Evolutionary conservation across 2,888 invertebrate species (phyloP).

Genomic region (Tetheella fluctuosa): DNA sequence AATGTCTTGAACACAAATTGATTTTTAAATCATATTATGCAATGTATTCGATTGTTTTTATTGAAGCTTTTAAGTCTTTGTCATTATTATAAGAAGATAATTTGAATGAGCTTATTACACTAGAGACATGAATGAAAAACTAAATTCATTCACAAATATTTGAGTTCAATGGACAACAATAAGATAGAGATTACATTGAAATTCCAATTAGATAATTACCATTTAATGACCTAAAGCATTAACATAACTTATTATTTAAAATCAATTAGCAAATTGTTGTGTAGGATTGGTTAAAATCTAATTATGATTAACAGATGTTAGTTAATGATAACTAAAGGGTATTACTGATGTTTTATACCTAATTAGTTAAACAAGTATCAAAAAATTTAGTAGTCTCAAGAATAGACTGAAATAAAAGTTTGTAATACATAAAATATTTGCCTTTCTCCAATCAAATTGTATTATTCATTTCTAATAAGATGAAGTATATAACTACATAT

Average conservation of each 20-base stretch:
- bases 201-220: not conserved
- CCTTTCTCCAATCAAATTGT: no score
- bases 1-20: no score
- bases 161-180: not conserved
- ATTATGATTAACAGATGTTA: not conserved
- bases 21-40: no score
- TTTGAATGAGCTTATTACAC: not conserved
- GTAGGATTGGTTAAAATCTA: not conserved
- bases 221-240: not conserved
- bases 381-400: not conserved
- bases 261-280: not conserved
- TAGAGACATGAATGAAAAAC: not conserved
- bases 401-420: no score
- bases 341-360: not conserved
- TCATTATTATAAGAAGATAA: no score
- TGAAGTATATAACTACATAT: no score
- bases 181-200: not conserved
- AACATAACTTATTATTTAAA: not conserved
- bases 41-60: no score
- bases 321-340: not conserved
- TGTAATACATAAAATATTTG: no score
- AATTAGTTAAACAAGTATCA: no score
- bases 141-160: not conserved
- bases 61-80: no score
- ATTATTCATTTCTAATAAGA: no score